These are phyloP conservation scores for Agriopis leucophaearia DNA, from an alignment of 2,888 invertebrate species.

Conservation along the genomic window DNA sequence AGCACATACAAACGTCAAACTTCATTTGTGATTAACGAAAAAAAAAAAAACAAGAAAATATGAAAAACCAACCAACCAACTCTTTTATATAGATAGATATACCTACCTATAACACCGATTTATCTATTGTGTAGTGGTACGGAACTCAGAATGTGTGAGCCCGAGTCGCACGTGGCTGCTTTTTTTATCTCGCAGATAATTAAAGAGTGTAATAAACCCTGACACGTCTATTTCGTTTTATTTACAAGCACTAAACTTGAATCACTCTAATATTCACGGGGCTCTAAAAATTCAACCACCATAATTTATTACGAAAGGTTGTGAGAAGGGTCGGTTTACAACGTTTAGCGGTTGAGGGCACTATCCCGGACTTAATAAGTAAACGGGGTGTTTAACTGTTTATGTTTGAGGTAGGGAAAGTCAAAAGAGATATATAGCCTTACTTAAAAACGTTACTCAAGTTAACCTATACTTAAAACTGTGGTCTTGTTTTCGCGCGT, in stretches of 20 bases:
- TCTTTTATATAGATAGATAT: no score
- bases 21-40: no score
- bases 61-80: no score
- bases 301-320: slow-evolving; percentile 49
- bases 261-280: slow-evolving; percentile 47
- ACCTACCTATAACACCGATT: no score
- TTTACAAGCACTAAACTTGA: slow-evolving; percentile 37
- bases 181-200: slow-evolving; percentile 28
- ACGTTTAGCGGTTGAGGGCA: slow-evolving; percentile 53
- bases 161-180: no score
- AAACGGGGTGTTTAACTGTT: slow-evolving; percentile 44
- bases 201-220: slow-evolving; percentile 21
- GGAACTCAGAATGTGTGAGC: neutral
- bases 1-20: no score
- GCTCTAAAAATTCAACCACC: slow-evolving; percentile 47
- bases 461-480: no score
- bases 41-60: no score
- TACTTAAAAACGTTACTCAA: no score
- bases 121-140: neutral
- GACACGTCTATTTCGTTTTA: slow-evolving; percentile 28
- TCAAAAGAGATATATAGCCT: slow-evolving; percentile 8
- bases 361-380: slow-evolving; percentile 46
- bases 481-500: no score
- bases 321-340: slow-evolving; percentile 53
- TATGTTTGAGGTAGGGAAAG: slow-evolving; percentile 23